Conservation (phyloP, 2,888 invertebrate genomes). For the Thymelicus sylvestris region DNA sequence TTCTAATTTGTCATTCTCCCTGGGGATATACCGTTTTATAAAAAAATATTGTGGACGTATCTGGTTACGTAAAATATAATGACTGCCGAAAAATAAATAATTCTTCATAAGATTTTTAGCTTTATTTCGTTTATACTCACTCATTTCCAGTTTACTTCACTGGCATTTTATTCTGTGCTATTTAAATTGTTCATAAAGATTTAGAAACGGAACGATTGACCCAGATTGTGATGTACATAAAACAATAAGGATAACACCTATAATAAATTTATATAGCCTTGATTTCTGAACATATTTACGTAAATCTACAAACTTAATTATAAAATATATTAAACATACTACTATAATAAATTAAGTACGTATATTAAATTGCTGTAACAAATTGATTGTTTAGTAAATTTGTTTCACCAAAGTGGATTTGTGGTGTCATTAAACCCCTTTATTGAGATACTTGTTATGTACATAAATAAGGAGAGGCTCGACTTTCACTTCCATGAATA, state of each 20-base stretch:
- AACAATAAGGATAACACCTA: too few species aligned
- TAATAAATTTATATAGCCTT: too few species aligned
- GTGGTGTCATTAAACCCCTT: too few species aligned
- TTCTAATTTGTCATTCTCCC: conserved; percentile 44
- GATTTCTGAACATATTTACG: too few species aligned
- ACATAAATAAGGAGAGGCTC: not conserved
- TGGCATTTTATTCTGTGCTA: not conserved
- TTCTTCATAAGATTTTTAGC: conserved; percentile 7
- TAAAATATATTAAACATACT: too few species aligned
- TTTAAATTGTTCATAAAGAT: not conserved
- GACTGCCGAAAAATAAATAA: conserved; percentile 19
- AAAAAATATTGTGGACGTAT: conserved; percentile 22
- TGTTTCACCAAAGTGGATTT: too few species aligned
- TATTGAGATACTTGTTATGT: not conserved
- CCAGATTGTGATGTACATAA: too few species aligned
- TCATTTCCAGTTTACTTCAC: not conserved
- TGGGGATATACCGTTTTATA: conserved; percentile 36
- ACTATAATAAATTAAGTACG: too few species aligned
- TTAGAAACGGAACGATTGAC: too few species aligned
- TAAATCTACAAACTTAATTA: too few species aligned
- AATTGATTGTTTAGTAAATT: too few species aligned
- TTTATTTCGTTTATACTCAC: conserved; percentile 7
- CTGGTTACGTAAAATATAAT: conserved; percentile 4
- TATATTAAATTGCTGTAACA: too few species aligned
- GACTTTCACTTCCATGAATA: not conserved